Evolutionary conservation across 2,113 vertebrate species (phyloP), one percentile per base, ranked within the genome.

Genomic region (Callipepla squamata): DNA sequence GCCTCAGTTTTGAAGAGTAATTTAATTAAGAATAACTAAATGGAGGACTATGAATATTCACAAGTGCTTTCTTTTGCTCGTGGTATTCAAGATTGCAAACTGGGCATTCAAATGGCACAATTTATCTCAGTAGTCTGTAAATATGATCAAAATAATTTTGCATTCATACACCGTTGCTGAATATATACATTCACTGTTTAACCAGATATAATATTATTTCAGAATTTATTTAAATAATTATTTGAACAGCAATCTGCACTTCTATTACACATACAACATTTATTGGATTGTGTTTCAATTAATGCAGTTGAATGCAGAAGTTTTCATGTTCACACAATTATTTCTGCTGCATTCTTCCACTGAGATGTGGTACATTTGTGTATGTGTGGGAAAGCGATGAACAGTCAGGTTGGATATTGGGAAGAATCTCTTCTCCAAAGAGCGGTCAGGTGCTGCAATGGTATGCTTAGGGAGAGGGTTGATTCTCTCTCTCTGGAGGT

Each of bases 171-270:
- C 63, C 76, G 9, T 40, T 72, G 25, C 13, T 42, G 3, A 80
- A 73, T 79, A 40, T 9, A 44, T 32, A 32, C 5, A 47, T 44
- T 63, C 22, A 53, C 80, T 87, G 62, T 92, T 93, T 80, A 68
- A 72, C 8, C 34, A 63, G 21, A 11, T 83, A 23, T 72, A 78
- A 75, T 30, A 25, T 73, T 40, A 4, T 47, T 72, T 83, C 47
- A 78, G 22, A 78, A 84, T 17, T 63, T 78, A 75, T 74, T 69
- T 12, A 66, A 93, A 62, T 59, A 30, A 85, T 87, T 73, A 58
- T 87, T 80, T 66, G 14, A 4, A 25, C 55, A 53, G 19, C 26
- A 45, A 18, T 82, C 18, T 80, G 42, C 23, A 85, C n/a, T 94
- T 80, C 22, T 77, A 42, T 66, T 69, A 40, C 13, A 89, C 87